Conservation (phyloP, 2,797 vertebrate genomes). For the Malurus leucopterus region DNA sequence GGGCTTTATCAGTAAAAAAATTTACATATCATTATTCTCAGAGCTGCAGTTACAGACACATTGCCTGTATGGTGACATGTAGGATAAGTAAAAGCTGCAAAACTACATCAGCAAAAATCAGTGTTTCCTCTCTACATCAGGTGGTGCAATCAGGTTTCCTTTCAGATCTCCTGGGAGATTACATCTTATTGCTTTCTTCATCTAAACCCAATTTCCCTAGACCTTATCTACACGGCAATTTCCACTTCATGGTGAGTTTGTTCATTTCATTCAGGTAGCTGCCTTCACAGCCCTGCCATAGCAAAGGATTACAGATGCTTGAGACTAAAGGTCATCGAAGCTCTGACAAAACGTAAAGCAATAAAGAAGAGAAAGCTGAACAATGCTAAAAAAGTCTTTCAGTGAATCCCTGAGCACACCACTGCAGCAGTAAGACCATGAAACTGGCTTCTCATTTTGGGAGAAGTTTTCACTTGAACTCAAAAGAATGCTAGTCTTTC, state of each 20-base stretch:
- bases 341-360: background rate
- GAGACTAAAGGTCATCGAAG: background rate
- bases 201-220: constrained; percentile 5
- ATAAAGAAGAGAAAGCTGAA: background rate
- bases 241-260: constrained; percentile 10
- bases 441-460: background rate
- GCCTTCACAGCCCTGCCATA: background rate
- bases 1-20: background rate
- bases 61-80: background rate
- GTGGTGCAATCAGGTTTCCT: background rate
- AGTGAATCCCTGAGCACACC: fast-evolving
- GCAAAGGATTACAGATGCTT: background rate
- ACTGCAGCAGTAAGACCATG: background rate
- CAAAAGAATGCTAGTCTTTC: background rate
- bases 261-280: background rate
- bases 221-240: background rate
- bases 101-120: background rate
- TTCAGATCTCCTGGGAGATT: background rate
- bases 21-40: background rate
- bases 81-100: background rate
- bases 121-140: background rate
- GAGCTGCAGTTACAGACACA: background rate
- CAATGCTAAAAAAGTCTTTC: background rate
- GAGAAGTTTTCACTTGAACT: background rate
- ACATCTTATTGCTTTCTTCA: background rate